Conservation (phyloP, 2,888 invertebrate genomes). For the Tiliacea citrago region DNA sequence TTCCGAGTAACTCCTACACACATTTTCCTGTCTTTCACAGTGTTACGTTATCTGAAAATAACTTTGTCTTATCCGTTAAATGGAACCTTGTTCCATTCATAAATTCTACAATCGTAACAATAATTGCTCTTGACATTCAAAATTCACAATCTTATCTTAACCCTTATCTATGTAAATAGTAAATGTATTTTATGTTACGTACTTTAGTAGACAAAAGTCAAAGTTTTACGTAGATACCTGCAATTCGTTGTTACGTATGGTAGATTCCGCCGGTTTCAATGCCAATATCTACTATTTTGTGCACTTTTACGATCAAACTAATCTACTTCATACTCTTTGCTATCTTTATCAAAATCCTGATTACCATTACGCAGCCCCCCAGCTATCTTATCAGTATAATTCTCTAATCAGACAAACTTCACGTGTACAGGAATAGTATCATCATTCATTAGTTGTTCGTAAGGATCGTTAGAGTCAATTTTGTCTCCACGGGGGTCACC, state of each 20-base stretch:
- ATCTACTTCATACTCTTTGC: constrained; percentile 12
- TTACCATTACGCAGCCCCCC: constrained; percentile 31
- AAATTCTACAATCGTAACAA: constrained; percentile 17
- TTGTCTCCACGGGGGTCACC: constrained; percentile 61
- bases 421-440: constrained; percentile 44
- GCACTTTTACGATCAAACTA: neutral
- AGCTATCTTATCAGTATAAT: constrained; percentile 47
- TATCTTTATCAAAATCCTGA: constrained; percentile 12
- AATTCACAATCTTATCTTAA: constrained; percentile 44
- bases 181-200: constrained; percentile 6
- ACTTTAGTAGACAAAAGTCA: neutral
- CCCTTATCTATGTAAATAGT: constrained; percentile 16
- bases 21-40: constrained; percentile 21
- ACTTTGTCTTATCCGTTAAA: constrained; percentile 4
- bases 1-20: constrained; percentile 23
- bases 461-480: constrained; percentile 66
- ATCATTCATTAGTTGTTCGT: constrained; percentile 63
- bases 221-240: neutral
- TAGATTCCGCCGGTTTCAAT: constrained; percentile 6
- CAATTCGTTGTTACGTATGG: neutral
- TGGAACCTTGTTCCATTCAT: constrained; percentile 35
- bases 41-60: neutral
- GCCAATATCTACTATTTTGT: neutral
- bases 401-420: constrained; percentile 41
- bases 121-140: constrained; percentile 33